Conservation (phyloP, 2,113 vertebrate species). For the Siphamia tubifer region DNA sequence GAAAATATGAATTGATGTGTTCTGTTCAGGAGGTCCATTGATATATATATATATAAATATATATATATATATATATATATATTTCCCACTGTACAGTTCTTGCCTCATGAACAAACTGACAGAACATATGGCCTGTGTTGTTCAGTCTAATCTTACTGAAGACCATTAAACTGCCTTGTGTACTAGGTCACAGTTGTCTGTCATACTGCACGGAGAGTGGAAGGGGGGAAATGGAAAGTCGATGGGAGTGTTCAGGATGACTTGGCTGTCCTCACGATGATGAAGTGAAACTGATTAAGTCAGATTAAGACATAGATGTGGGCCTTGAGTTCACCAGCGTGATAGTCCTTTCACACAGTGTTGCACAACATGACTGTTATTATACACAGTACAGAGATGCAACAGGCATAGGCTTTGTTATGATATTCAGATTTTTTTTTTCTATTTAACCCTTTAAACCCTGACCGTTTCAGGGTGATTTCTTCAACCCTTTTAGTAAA, state of each 20-base stretch:
- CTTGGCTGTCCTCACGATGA: slow-evolving; percentile 40
- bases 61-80: neutral
- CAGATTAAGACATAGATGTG: slow-evolving; percentile 50
- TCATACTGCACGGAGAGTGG: slow-evolving; percentile 35
- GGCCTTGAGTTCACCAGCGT: slow-evolving; percentile 12
- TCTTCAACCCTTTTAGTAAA: too few species aligned
- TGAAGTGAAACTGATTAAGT: slow-evolving; percentile 56
- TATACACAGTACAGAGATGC: too few species aligned
- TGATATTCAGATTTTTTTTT: too few species aligned
- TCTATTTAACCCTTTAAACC: too few species aligned
- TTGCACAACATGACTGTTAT: too few species aligned
- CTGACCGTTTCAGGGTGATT: too few species aligned
- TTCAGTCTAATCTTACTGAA: slow-evolving; percentile 36
- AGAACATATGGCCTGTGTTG: slow-evolving; percentile 25
- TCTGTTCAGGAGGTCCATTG: neutral
- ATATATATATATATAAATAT: too few species aligned
- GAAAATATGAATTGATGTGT: neutral
- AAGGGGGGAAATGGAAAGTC: slow-evolving; percentile 48
- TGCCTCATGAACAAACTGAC: slow-evolving; percentile 4
- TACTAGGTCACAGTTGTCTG: slow-evolving; percentile 48
- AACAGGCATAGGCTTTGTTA: too few species aligned
- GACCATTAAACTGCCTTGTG: slow-evolving; percentile 46
- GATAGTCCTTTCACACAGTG: slow-evolving; percentile 1
- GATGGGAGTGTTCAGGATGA: slow-evolving; percentile 48
- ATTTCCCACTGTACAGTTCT: neutral